Base-by-base conservation (phyloP, 2,113 vertebrate species). In the Aplodontia rufa region DNA sequence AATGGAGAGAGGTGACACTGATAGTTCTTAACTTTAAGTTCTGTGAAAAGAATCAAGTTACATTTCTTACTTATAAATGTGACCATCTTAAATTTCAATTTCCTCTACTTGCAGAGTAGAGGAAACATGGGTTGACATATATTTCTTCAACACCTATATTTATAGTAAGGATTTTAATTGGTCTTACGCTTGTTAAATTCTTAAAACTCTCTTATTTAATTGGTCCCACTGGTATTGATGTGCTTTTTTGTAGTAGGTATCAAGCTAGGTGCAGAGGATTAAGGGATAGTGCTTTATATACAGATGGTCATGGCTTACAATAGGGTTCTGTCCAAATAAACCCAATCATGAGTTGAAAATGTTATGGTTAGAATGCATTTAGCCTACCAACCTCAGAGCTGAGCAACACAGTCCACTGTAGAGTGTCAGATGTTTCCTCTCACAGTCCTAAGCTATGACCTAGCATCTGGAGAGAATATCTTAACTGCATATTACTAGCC, bases 31-130 rank as follows among this genome's bases (percentile, higher is more conserved):
- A 78, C 69, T 83, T 78, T 40, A 95, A 62, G 35, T 80, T 96
- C 20, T 24, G 19, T 16, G 28, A 76, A 79, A 92, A 88, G 30
- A 58, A 49, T 90, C 68, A 42, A 87, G 40, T 62, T 72, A 16
- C 3, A 66, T 95, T 95, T 75, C 2, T 47, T 24, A 80, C 91
- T 83, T 96, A 32, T 60, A 90, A 81, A 79, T 78, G 20, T 37
- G 20, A 10, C 26, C 60, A 66, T 71, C n/a, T 37, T 28, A 66
- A 85, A 92, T 49, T 91, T 62, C 74, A 81, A 78, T 84, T 76
- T 82, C 11, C 22, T 51, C 14, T 53, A 28, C 24, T 40, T 71
- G 1, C 47, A n/a, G n/a, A n/a, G n/a, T n/a, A n/a, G n/a, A n/a
- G 20, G 17, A 89, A 84, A 68, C 11, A 85, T 9, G 13, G 5